Evolutionary conservation across 2,888 invertebrate genomes (phyloP), one percentile per base, ranked within the genome.

Genomic region (Lithosia quadra): DNA sequence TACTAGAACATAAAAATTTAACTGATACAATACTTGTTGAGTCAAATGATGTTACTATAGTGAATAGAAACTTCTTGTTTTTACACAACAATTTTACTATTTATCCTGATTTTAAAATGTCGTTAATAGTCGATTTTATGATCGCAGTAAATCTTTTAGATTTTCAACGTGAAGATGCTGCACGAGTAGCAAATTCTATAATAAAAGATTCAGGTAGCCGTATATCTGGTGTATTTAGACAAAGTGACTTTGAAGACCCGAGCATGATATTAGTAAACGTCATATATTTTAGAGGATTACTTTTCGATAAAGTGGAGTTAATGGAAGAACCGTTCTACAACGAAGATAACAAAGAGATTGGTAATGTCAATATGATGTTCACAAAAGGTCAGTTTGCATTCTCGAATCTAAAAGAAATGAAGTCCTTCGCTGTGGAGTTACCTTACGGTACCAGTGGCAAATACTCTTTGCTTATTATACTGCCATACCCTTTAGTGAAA

Each of bases 331-430:
- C 94, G 0, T 97, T 97, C 82, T 96, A 94, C 78, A 94, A 96
- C 78, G 96, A 96, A 74, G 87, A 94, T 28, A 95, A 94, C 43
- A 84, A 88, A 8, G 83, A 89, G 22, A 83, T 95, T 13, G 96
- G 96, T 0, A 87, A 92, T 73, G 97, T 97, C 0, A 95, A 96
- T 68, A 97, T 98, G 97, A 98, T 98, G 98, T 95, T 95, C 74
- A 96, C 96, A 76, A 93, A 95, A 73, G 95, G 95, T 0, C 86
- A 92, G 57, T 96, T 96, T 63, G 95, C 96, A 0, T 97, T 95
- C 82, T 94, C 95, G 0, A 94, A 95, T 71, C 91, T 96, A 21
- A 90, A 92, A 39, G 88, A 91, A 0, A 83, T 97, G 64, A 94
- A 95, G 62, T 95, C 96, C 0, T 95, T 96, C 76, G 95, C 96